phyloP scores from a whole-genome alignment of 2,888 invertebrate genomes.

The Campaea margaritaria region DNA sequence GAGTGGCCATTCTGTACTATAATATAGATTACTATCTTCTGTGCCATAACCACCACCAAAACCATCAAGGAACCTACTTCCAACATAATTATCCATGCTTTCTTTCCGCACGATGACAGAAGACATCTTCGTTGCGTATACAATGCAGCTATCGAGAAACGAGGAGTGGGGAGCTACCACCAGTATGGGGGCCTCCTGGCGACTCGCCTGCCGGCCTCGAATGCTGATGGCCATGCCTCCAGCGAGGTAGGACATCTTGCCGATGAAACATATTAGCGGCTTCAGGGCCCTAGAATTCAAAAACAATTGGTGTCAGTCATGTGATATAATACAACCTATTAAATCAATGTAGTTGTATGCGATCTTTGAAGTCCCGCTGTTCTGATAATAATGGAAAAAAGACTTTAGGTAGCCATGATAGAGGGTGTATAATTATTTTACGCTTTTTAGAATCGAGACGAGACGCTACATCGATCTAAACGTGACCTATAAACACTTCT shows the following conservation, averaged over 20 bases:
- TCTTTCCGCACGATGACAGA: slow-evolving; percentile 94
- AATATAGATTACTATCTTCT: too few relatives aligned
- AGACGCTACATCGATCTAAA: too few relatives aligned
- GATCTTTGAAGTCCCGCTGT: too few relatives aligned
- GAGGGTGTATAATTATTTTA: too few relatives aligned
- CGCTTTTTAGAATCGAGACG: too few relatives aligned
- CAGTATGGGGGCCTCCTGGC: slow-evolving; percentile 93
- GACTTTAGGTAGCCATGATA: too few relatives aligned
- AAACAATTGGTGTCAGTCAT: slow-evolving; percentile 26
- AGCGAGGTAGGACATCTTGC: slow-evolving; percentile 89
- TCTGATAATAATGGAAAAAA: too few relatives aligned
- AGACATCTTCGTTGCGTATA: slow-evolving; percentile 92
- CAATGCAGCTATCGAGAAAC: slow-evolving; percentile 94
- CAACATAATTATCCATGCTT: slow-evolving; percentile 93
- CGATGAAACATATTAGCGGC: slow-evolving; percentile 89
- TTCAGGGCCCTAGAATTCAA: slow-evolving; percentile 79
- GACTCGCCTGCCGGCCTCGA: slow-evolving; percentile 90
- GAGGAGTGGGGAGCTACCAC: slow-evolving; percentile 96
- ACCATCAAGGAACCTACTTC: slow-evolving; percentile 89
- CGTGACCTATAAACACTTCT: too few relatives aligned
- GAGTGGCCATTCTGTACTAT: too few relatives aligned
- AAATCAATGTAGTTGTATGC: too few relatives aligned
- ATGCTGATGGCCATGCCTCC: slow-evolving; percentile 92
- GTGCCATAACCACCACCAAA: slow-evolving; percentile 60
- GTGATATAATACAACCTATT: slow-evolving; percentile 11